These are phyloP conservation scores for Myathropa florea DNA, from an alignment of 2,888 invertebrate species.

Conservation along the genomic window DNA sequence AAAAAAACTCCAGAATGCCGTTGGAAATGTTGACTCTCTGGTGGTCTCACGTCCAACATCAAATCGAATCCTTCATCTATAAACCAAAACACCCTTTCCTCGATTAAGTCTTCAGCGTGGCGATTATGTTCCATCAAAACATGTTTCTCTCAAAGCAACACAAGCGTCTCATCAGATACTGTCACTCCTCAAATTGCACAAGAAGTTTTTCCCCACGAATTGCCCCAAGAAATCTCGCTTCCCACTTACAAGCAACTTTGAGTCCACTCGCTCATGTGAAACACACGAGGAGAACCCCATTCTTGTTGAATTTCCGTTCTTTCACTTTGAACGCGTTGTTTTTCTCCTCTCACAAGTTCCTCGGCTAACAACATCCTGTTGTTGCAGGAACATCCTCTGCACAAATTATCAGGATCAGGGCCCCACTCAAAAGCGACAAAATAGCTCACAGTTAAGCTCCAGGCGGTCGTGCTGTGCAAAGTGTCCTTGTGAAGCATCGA, in stretches of 20 bases:
- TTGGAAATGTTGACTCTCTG: too few species aligned
- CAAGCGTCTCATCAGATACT: too few species aligned
- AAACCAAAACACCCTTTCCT: too few species aligned
- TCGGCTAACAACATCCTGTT: slow-evolving; percentile 20
- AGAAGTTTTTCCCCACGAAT: background rate
- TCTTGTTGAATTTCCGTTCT: background rate
- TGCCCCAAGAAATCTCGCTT: background rate
- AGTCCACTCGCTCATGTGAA: background rate
- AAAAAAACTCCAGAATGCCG: too few species aligned
- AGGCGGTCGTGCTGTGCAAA: background rate
- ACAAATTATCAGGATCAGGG: background rate
- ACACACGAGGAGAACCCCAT: background rate
- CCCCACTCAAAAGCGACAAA: background rate
- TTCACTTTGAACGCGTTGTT: background rate
- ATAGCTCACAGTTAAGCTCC: background rate
- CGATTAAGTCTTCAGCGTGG: too few species aligned
- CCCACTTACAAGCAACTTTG: background rate
- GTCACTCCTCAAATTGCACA: too few species aligned
- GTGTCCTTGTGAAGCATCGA: background rate
- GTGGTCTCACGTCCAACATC: too few species aligned
- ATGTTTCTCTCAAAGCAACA: too few species aligned
- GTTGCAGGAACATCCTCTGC: slow-evolving; percentile 6
- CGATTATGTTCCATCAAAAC: too few species aligned
- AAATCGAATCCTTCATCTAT: too few species aligned
- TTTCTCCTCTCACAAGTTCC: background rate